Conservation (phyloP, 1,140 invertebrate species). For the Dreissena polymorpha region DNA sequence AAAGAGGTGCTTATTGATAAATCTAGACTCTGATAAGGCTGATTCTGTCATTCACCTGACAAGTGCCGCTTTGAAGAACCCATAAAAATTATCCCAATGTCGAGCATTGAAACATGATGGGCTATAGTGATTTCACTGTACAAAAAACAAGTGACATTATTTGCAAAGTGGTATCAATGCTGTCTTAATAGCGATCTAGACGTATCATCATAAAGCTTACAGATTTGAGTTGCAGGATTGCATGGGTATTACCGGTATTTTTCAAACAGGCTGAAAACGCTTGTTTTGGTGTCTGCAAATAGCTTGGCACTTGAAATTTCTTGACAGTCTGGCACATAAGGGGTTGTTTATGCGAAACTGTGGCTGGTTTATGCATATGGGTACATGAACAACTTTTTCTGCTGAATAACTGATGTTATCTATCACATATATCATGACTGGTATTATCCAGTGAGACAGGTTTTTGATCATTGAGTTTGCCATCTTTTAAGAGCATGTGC, state of each 20-base stretch:
- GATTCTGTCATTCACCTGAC: background rate
- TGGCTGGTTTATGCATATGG: background rate
- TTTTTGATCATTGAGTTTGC: too few relatives aligned
- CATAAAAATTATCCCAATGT: background rate
- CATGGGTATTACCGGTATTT: background rate
- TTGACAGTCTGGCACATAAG: background rate
- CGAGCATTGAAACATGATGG: background rate
- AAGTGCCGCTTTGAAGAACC: background rate
- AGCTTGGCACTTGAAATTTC: constrained; percentile 3
- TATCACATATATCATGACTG: too few relatives aligned
- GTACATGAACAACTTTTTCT: too few relatives aligned
- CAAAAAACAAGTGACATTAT: constrained; percentile 21
- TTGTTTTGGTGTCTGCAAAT: background rate
- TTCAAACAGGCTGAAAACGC: background rate
- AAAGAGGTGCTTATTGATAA: background rate
- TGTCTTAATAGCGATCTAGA: constrained; percentile 18
- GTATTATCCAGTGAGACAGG: too few relatives aligned
- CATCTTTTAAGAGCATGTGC: too few relatives aligned
- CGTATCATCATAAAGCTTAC: constrained; percentile 1
- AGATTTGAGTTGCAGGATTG: constrained; percentile 4
- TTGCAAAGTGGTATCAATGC: constrained; percentile 25
- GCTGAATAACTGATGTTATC: too few relatives aligned
- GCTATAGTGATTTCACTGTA: background rate
- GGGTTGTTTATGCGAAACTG: background rate
- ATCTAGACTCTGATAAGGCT: background rate